These are phyloP conservation scores for Tolmerus cingulatus DNA, from an alignment of 2,888 invertebrate species.

Conservation along the genomic window DNA sequence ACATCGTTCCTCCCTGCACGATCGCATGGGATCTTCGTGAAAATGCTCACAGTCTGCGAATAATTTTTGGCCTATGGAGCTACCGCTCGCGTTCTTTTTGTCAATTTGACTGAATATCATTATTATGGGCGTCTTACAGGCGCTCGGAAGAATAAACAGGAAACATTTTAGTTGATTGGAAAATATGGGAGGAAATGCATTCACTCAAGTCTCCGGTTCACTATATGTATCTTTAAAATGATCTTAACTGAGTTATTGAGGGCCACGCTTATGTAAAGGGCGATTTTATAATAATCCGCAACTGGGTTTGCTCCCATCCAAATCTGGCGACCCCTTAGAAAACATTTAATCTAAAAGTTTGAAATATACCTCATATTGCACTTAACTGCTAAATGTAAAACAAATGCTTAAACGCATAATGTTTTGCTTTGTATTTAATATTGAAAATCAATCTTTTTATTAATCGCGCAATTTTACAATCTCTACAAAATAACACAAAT, in stretches of 20 bases:
- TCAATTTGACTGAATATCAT: background rate
- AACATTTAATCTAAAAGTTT: too few species aligned
- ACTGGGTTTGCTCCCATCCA: background rate
- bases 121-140: background rate
- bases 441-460: too few species aligned
- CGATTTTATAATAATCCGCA: background rate
- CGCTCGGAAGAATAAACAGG: background rate
- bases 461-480: too few species aligned
- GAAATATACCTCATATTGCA: too few species aligned
- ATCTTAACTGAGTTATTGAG: background rate
- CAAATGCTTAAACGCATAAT: too few species aligned
- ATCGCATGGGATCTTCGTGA: slow-evolving; percentile 1
- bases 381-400: too few species aligned
- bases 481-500: too few species aligned
- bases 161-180: background rate
- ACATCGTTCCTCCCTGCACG: background rate
- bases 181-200: background rate
- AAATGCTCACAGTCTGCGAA: background rate
- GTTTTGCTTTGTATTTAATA: too few species aligned
- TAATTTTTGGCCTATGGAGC: background rate
- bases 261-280: background rate
- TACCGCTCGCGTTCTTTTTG: background rate
- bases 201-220: background rate
- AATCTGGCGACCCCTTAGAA: too few species aligned
- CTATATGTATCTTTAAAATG: background rate